Evolutionary conservation across 2,888 invertebrate species (phyloP).

Genomic region (Heliothis peltigera): DNA sequence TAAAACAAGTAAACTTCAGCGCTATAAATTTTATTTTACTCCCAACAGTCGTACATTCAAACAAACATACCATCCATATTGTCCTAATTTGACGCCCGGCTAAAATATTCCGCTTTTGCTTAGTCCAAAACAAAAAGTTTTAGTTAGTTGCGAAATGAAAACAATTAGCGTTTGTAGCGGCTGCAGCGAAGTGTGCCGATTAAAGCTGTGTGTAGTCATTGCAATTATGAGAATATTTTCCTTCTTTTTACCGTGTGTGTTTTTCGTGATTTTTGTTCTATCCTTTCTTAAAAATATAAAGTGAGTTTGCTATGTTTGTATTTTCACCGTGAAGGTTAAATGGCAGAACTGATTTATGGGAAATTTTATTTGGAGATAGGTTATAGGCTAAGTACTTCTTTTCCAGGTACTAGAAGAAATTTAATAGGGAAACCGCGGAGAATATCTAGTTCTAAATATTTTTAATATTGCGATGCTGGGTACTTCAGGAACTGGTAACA

Average conservation of each 20-base stretch:
- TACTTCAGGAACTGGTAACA: not conserved
- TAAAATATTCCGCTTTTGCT: conserved; percentile 50
- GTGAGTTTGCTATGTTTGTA: too few species aligned
- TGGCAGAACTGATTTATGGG: too few species aligned
- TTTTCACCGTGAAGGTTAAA: too few species aligned
- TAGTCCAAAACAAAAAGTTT: conserved; percentile 58
- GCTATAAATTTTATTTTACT: conserved; percentile 14
- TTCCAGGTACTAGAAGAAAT: too few species aligned
- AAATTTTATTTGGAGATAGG: too few species aligned
- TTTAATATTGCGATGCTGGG: not conserved
- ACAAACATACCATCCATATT: conserved; percentile 41
- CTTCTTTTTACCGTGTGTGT: not conserved
- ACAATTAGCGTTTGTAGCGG: conserved; percentile 60
- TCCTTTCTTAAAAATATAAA: too few species aligned
- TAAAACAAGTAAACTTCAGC: not conserved
- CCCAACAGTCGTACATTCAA: conserved; percentile 19
- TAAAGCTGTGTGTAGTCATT: conserved; percentile 50
- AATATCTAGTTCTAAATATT: too few species aligned
- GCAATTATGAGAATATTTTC: conserved; percentile 22
- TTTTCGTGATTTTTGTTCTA: too few species aligned
- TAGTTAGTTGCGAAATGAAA: conserved; percentile 57
- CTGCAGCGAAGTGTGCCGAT: conserved; percentile 52
- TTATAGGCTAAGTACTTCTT: too few species aligned
- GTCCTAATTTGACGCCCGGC: conserved; percentile 41
- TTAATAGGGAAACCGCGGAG: too few species aligned